Conservation (phyloP, 2,113 vertebrate genomes). For the Hepsetus odoe region DNA sequence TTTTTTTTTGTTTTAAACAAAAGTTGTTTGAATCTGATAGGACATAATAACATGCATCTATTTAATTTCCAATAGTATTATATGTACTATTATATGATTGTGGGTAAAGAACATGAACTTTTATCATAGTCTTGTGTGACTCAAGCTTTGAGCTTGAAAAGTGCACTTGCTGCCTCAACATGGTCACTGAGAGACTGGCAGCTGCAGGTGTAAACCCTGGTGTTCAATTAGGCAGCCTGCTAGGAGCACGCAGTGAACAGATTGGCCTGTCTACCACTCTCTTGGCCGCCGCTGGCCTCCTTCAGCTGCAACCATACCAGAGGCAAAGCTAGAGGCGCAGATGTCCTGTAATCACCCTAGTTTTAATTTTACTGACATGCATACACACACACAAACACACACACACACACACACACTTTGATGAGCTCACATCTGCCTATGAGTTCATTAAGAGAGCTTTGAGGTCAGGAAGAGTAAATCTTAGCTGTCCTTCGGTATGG, state of each 20-base stretch:
- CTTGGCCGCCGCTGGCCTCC: slow-evolving; percentile 26
- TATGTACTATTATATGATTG: background rate
- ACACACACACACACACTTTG: slow-evolving; percentile 26
- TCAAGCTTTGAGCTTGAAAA: background rate
- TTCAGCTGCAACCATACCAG: slow-evolving; percentile 34
- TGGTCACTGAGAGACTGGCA: slow-evolving; percentile 32
- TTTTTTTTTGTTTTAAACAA: no score
- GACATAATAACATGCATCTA: no score
- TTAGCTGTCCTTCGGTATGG: background rate
- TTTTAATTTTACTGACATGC: slow-evolving; percentile 33
- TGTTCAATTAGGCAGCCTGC: slow-evolving; percentile 65
- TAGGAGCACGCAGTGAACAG: slow-evolving; percentile 69
- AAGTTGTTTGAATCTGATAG: no score
- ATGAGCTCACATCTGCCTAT: slow-evolving; percentile 18
- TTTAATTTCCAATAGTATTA: background rate
- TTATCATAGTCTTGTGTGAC: background rate
- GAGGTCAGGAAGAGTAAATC: background rate
- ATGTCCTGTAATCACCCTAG: slow-evolving; percentile 51
- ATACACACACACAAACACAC: slow-evolving; percentile 31
- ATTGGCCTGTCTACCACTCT: slow-evolving; percentile 58
- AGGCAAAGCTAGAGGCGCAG: slow-evolving; percentile 39
- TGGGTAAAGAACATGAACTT: background rate
- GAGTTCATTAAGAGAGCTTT: slow-evolving; percentile 42
- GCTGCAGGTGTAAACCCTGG: slow-evolving; percentile 49
- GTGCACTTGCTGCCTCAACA: background rate